A percentile compares a stretch with the other conserved stretches of the same genome.
Conservation (phyloP, 2,888 invertebrate genomes). For the Seira musarum region DNA sequence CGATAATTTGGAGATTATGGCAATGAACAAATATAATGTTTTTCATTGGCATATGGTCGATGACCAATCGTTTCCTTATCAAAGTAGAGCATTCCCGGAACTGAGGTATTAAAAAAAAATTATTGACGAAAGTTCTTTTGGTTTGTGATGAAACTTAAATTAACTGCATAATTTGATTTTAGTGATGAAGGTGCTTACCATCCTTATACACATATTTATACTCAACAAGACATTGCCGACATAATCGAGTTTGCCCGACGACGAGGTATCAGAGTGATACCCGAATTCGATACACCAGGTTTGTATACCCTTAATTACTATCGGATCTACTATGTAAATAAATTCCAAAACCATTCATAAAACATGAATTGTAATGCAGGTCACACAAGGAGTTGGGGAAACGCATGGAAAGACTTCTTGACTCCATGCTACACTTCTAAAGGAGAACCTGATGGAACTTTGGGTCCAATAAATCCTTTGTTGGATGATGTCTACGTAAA, state of each 20-base stretch:
- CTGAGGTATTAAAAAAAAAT: conserved; percentile 76
- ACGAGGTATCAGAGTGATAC: conserved; percentile 88
- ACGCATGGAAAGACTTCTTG: conserved; percentile 81
- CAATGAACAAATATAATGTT: conserved; percentile 92
- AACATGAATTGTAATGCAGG: conserved; percentile 73
- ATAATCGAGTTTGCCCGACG: conserved; percentile 85
- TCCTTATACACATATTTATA: conserved; percentile 78
- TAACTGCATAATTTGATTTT: conserved; percentile 67
- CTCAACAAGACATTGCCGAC: conserved; percentile 77
- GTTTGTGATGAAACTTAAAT: background rate
- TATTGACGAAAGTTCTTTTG: background rate
- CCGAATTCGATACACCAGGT: conserved; percentile 95
- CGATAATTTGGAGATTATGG: conserved; percentile 85
- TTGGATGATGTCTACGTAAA: conserved; percentile 79
- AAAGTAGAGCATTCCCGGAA: conserved; percentile 84
- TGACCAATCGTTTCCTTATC: conserved; percentile 93
- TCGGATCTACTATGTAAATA: background rate
- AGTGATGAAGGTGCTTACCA: conserved; percentile 81
- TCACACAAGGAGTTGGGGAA: conserved; percentile 91
- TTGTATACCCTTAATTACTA: conserved; percentile 56
- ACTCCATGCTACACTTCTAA: conserved; percentile 79
- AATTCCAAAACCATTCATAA: background rate
- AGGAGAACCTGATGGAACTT: conserved; percentile 75
- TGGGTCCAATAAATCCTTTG: conserved; percentile 87
- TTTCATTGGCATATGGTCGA: conserved; percentile 97